phyloP scores from a whole-genome alignment of 2,797 vertebrate genomes.

The Myoxocephalus aenaeus region DNA sequence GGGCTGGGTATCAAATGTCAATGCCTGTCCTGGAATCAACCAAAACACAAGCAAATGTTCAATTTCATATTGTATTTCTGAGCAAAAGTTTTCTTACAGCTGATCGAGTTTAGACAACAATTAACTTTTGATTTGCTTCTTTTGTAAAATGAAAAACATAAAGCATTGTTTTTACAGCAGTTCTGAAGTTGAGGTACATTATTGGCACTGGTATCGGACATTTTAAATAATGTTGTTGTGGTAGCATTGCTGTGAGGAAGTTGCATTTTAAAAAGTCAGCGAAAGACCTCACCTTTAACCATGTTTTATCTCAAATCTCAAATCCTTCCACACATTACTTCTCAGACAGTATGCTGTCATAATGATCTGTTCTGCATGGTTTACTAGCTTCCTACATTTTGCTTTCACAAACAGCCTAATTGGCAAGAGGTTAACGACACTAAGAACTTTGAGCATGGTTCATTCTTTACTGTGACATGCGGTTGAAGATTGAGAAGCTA shows the following conservation, averaged over 20 bases:
- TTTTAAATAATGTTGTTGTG: background rate
- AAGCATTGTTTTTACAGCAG: background rate
- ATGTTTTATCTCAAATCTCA: background rate
- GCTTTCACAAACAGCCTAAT: background rate
- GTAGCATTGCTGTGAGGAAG: background rate
- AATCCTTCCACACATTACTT: background rate
- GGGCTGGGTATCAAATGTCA: background rate
- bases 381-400: background rate
- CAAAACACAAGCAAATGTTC: background rate
- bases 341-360: background rate
- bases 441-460: background rate
- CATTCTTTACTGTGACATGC: background rate
- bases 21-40: background rate
- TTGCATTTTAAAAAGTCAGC: background rate
- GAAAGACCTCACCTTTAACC: background rate
- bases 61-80: background rate
- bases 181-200: background rate
- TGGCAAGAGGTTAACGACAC: background rate
- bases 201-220: background rate
- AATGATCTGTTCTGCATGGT: background rate
- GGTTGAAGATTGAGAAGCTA: background rate
- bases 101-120: background rate
- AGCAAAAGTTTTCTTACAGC: background rate
- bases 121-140: background rate
- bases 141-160: background rate